Percentiles rank a stretch among this genome's conserved stretches.
These are phyloP conservation scores for Diorhabda sublineata DNA, from an alignment of 1,140 invertebrate genomes.

Conservation along the genomic window DNA sequence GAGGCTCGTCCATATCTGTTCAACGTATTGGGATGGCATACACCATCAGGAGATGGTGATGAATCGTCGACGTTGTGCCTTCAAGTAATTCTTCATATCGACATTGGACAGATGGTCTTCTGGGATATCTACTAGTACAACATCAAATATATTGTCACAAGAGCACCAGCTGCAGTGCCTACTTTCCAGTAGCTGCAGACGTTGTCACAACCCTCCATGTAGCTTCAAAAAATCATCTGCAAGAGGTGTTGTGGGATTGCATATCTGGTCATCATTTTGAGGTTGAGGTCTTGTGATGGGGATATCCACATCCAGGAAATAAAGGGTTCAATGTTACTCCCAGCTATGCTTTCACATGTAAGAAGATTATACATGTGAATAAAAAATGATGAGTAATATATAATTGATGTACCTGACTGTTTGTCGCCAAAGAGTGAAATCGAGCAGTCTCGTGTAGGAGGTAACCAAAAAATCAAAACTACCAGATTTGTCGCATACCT, in stretches of 20 bases:
- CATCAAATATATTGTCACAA: neutral
- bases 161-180: neutral
- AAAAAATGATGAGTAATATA: slow-evolving; percentile 1
- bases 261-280: slow-evolving; percentile 8
- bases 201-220: slow-evolving; percentile 9
- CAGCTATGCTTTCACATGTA: neutral
- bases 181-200: slow-evolving; percentile 6
- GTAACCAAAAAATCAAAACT: too few species aligned
- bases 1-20: too few species aligned
- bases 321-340: neutral
- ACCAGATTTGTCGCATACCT: too few species aligned
- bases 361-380: neutral
- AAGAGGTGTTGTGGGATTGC: neutral
- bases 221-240: neutral
- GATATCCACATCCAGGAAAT: slow-evolving; percentile 1
- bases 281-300: slow-evolving; percentile 6
- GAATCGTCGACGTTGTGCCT: neutral
- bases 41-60: slow-evolving; percentile 2
- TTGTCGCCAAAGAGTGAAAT: too few species aligned
- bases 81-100: neutral
- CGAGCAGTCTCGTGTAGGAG: too few species aligned
- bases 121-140: neutral
- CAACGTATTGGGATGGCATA: neutral
- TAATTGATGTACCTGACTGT: too few species aligned
- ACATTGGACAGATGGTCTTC: neutral